These are phyloP conservation scores for Ophioderma brevispina DNA, from an alignment of 35 echinoderm and acorn worm genomes.

Conservation along the genomic window DNA sequence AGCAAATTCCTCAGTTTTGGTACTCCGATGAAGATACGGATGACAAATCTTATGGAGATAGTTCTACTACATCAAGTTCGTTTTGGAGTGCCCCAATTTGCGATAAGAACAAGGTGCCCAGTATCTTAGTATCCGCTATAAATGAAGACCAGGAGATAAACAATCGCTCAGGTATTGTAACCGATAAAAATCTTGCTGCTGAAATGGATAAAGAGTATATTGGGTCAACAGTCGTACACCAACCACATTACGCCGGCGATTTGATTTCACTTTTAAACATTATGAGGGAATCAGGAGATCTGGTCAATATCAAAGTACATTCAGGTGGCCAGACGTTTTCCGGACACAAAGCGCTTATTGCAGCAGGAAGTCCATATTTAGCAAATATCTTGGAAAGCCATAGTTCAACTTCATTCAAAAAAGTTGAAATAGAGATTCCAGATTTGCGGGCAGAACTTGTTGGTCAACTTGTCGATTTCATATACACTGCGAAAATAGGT, in stretches of 20 bases:
- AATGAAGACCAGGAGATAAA: neutral
- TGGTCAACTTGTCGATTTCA: slow-evolving; percentile 65
- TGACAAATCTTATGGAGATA: neutral
- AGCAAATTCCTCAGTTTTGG: neutral
- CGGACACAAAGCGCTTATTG: slow-evolving; percentile 77
- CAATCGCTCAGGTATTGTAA: neutral
- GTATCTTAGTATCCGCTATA: slow-evolving; percentile 84
- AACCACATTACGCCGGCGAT: slow-evolving; percentile 66
- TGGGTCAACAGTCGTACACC: slow-evolving; percentile 24
- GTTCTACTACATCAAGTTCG: neutral
- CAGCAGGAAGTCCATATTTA: slow-evolving; percentile 87
- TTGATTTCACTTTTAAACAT: slow-evolving; percentile 61
- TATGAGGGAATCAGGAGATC: slow-evolving; percentile 75
- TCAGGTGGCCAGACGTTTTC: neutral
- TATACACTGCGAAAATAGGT: slow-evolving; percentile 69
- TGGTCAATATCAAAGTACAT: slow-evolving; percentile 67
- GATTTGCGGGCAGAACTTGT: slow-evolving; percentile 57
- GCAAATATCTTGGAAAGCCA: slow-evolving; percentile 31
- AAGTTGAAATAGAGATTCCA: slow-evolving; percentile 51
- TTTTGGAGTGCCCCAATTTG: slow-evolving; percentile 38
- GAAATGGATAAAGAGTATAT: neutral
- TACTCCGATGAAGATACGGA: neutral
- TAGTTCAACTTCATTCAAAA: neutral
- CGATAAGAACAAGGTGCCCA: slow-evolving; percentile 63
- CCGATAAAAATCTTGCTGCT: neutral